Evolutionary conservation across 1,140 invertebrate species (phyloP).

Genomic region (Cepaea nemoralis): DNA sequence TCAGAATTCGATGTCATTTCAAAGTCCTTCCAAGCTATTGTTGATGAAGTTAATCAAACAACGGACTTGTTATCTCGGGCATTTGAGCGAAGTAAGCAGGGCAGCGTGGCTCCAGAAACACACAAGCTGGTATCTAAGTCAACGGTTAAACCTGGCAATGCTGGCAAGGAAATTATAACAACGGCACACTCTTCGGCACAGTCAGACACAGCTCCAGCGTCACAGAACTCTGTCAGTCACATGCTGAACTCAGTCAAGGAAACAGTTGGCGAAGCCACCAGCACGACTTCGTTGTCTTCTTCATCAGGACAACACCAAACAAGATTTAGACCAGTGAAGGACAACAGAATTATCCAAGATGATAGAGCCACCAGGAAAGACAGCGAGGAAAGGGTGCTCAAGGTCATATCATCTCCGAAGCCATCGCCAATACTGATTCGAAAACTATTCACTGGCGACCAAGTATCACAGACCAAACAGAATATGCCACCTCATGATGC

Average conservation of each 20-base stretch:
- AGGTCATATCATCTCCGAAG: constrained; percentile 7
- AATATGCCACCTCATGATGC: neutral
- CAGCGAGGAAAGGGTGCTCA: neutral
- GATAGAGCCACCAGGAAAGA: constrained; percentile 43
- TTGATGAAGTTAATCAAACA: constrained; percentile 60
- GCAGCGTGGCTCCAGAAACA: constrained; percentile 20
- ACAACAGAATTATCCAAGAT: constrained; percentile 48
- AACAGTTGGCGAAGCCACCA: neutral
- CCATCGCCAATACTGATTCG: neutral
- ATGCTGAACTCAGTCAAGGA: neutral
- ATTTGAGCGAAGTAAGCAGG: neutral
- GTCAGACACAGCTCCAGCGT: neutral
- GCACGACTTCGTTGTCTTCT: constrained; percentile 17
- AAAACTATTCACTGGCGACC: neutral
- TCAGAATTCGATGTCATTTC: constrained; percentile 64
- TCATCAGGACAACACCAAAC: constrained; percentile 12
- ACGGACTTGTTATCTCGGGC: constrained; percentile 41
- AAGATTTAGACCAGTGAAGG: constrained; percentile 39
- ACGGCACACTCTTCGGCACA: neutral
- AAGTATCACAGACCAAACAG: neutral
- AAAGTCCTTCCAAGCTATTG: constrained; percentile 62
- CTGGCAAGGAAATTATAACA: too few relatives aligned
- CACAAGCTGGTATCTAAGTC: constrained; percentile 32
- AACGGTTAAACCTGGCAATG: constrained; percentile 27
- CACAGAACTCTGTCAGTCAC: neutral